Conservation (phyloP, 2,888 invertebrate species). For the Diaprepes abbreviatus region DNA sequence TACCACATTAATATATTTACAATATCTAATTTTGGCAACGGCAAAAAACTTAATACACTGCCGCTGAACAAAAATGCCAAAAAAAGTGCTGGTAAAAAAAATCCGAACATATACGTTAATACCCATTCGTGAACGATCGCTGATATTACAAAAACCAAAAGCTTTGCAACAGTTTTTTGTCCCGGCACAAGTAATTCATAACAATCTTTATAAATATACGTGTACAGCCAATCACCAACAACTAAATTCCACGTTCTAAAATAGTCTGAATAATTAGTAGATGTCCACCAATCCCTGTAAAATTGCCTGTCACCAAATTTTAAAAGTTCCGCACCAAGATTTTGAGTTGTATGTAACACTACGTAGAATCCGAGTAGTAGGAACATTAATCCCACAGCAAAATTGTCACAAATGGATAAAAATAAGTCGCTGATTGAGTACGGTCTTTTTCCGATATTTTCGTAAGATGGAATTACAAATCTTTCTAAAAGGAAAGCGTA, state of each 20-base stretch:
- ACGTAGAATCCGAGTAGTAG: slow-evolving; percentile 77
- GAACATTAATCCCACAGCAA: slow-evolving; percentile 80
- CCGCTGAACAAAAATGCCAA: slow-evolving; percentile 82
- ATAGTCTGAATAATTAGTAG: slow-evolving; percentile 83
- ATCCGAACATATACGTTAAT: slow-evolving; percentile 81
- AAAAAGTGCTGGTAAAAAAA: slow-evolving; percentile 87
- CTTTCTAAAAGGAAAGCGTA: slow-evolving; percentile 85
- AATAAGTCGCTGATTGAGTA: slow-evolving; percentile 70
- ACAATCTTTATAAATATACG: slow-evolving; percentile 86
- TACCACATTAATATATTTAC: slow-evolving; percentile 92
- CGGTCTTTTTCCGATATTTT: slow-evolving; percentile 71
- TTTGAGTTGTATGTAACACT: slow-evolving; percentile 91
- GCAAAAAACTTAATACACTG: slow-evolving; percentile 71
- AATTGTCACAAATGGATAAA: slow-evolving; percentile 77
- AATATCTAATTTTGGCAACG: slow-evolving; percentile 63
- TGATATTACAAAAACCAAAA: slow-evolving; percentile 83
- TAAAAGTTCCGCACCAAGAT: slow-evolving; percentile 90
- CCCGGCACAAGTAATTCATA: slow-evolving; percentile 67
- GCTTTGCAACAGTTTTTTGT: slow-evolving; percentile 71
- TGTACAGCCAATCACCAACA: slow-evolving; percentile 94
- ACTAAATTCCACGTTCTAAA: slow-evolving; percentile 97
- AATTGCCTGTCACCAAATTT: slow-evolving; percentile 89
- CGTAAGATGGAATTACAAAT: slow-evolving; percentile 79
- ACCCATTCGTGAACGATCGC: slow-evolving; percentile 92
- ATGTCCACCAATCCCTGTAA: slow-evolving; percentile 96